A percentile compares a stretch with the other conserved stretches of the same genome.
Conservation (phyloP, 2,113 vertebrate genomes). For the Gymnorhina tibicen region DNA sequence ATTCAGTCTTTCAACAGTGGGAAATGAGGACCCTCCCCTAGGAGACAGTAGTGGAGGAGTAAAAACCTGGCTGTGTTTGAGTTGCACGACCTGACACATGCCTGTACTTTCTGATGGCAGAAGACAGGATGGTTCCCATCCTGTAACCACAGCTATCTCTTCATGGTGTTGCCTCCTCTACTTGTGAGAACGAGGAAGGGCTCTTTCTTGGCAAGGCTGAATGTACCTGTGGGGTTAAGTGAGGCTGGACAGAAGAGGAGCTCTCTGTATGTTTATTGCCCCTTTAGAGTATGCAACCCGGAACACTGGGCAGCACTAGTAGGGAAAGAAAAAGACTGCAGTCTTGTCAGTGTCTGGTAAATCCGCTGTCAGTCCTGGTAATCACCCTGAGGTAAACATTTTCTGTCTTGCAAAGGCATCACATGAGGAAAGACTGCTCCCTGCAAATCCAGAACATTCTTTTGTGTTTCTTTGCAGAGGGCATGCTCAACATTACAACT, state of each 20-base stretch:
- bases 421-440: background rate
- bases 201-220: background rate
- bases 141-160: background rate
- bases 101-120: background rate
- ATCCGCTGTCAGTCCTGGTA: background rate
- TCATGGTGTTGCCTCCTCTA: background rate
- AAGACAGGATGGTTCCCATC: background rate
- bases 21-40: background rate
- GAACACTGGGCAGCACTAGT: background rate
- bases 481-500: background rate
- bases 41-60: background rate
- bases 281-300: background rate
- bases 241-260: background rate
- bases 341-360: background rate
- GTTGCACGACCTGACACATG: accelerated
- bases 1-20: accelerated
- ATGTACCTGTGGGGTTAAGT: background rate
- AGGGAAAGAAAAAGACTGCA: background rate
- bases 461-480: background rate
- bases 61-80: background rate
- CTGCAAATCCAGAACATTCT: background rate
- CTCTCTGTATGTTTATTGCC: background rate
- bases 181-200: background rate
- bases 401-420: background rate
- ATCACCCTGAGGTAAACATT: background rate